Conservation (phyloP, 2,113 vertebrate genomes). For the Grammomys dolichurus region DNA sequence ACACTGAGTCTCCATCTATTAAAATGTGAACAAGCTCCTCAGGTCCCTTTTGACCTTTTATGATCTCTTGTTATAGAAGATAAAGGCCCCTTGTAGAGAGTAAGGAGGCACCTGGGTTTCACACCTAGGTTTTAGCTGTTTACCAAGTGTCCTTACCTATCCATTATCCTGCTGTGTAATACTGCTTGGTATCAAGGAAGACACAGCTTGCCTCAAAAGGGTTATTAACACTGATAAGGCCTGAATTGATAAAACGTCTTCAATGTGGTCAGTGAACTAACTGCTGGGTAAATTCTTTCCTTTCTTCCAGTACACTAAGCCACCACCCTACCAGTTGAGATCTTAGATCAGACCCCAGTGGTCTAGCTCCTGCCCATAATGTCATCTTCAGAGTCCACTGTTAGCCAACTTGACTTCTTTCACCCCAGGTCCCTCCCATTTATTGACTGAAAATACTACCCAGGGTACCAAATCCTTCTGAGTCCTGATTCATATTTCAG, state of each 20-base stretch:
- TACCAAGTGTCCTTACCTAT: background rate
- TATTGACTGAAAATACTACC: background rate
- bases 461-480: background rate
- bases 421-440: conserved; percentile 9
- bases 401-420: background rate
- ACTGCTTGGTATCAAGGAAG: background rate
- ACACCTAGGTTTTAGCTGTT: background rate
- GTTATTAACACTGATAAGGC: background rate
- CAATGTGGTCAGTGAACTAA: background rate
- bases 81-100: background rate
- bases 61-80: background rate
- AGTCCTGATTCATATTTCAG: conserved; percentile 45
- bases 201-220: background rate
- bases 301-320: background rate
- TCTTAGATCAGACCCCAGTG: background rate
- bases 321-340: background rate
- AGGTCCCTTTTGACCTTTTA: background rate
- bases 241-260: conserved; percentile 43
- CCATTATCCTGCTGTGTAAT: background rate
- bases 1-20: background rate
- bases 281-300: background rate
- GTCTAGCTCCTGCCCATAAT: background rate
- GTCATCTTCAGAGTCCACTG: background rate
- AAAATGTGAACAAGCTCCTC: background rate
- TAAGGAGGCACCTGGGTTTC: background rate